These are phyloP conservation scores for Enteromius afrohamiltoni DNA, from an alignment of 2,797 vertebrate species.

Conservation along the genomic window DNA sequence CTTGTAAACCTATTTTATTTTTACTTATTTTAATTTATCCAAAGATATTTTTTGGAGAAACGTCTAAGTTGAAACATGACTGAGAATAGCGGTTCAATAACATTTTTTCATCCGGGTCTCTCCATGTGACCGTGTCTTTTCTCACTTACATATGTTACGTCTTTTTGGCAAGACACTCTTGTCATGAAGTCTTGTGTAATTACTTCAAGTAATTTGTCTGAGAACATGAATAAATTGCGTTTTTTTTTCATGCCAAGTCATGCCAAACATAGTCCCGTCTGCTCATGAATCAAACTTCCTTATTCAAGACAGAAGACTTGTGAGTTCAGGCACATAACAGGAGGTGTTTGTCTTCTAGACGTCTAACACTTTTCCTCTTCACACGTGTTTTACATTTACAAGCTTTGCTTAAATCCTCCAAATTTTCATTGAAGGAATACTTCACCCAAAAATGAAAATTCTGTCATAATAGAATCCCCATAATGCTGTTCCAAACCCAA, in stretches of 20 bases:
- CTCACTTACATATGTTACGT: not conserved
- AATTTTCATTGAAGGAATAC: conserved; percentile 11
- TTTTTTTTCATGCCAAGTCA: conserved; percentile 19
- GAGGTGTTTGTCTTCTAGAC: conserved; percentile 33
- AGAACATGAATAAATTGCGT: conserved; percentile 20
- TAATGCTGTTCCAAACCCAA: conserved; percentile 6
- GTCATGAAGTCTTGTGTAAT: conserved; percentile 33
- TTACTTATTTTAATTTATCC: not conserved
- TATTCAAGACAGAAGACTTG: not conserved
- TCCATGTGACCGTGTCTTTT: conserved; percentile 12
- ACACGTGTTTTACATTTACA: conserved; percentile 34
- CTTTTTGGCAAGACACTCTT: conserved; percentile 17
- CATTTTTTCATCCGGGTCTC: not conserved
- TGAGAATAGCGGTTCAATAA: not conserved
- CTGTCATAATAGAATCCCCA: not conserved
- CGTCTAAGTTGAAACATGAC: not conserved
- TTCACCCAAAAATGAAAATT: conserved; percentile 19
- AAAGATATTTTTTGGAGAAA: not conserved
- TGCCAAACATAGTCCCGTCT: conserved; percentile 35
- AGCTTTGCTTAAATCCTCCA: conserved; percentile 26
- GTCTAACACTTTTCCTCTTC: conserved; percentile 32
- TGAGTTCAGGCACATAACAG: conserved; percentile 31
- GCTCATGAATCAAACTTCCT: conserved; percentile 32
- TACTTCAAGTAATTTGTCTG: conserved; percentile 17
- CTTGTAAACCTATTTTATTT: not conserved